Conservation (phyloP, 2,113 vertebrate genomes). For the Callipepla californica region DNA sequence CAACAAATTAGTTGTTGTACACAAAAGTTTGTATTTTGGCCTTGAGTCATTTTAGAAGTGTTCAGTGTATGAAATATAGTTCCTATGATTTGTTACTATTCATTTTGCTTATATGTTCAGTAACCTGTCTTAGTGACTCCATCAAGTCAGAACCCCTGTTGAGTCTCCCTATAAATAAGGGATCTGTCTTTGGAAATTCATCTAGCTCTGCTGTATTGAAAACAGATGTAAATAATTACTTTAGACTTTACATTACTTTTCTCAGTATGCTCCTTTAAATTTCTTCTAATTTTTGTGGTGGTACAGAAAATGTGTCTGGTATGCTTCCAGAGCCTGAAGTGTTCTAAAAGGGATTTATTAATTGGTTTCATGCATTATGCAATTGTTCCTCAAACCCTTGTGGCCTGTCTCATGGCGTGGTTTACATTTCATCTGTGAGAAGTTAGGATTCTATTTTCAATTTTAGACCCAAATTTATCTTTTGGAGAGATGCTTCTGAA, state of each 20-base stretch:
- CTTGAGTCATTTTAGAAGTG: background rate
- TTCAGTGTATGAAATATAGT: background rate
- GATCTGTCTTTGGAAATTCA: background rate
- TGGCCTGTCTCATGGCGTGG: background rate
- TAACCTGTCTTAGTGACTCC: background rate
- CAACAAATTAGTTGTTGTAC: background rate
- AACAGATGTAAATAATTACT: background rate
- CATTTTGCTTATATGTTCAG: background rate
- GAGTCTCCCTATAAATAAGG: background rate
- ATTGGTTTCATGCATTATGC: constrained; percentile 32
- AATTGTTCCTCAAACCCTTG: constrained; percentile 28
- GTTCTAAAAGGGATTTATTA: constrained; percentile 42
- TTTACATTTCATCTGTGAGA: constrained; percentile 38
- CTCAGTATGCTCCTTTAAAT: background rate
- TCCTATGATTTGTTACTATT: background rate
- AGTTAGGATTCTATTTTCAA: constrained; percentile 23
- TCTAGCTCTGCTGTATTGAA: background rate
- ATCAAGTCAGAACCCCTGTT: background rate
- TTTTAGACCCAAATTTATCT: background rate
- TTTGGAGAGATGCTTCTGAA: constrained; percentile 16
- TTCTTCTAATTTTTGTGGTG: constrained; percentile 1
- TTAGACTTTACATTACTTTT: background rate
- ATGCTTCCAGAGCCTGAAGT: constrained; percentile 2
- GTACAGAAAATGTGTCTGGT: background rate
- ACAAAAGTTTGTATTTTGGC: background rate